A percentile compares a stretch with the other conserved stretches of the same genome.
Evolutionary conservation across 2,888 invertebrate species (phyloP).

Genomic region (Lithosia quadra): DNA sequence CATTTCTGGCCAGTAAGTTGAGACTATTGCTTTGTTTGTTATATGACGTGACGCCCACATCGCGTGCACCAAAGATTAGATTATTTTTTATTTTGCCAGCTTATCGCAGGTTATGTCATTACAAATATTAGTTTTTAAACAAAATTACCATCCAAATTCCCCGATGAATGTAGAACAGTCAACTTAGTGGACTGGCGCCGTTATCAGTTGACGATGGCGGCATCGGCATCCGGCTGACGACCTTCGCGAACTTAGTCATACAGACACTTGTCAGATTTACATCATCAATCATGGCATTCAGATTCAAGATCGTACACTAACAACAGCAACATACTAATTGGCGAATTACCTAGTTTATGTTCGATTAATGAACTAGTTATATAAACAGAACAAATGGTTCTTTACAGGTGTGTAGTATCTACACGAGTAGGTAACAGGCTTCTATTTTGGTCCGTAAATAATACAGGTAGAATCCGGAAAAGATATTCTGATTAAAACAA

Average conservation of each 20-base stretch:
- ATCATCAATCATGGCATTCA: conserved; percentile 63
- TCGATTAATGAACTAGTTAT: conserved; percentile 2
- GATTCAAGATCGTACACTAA: conserved; percentile 45
- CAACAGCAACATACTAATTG: conserved; percentile 46
- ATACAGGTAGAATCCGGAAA: too few species aligned
- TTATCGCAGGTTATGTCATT: conserved; percentile 31
- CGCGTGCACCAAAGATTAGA: conserved; percentile 42
- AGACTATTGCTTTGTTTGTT: conserved; percentile 25
- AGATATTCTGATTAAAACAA: not conserved
- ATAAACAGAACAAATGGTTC: not conserved
- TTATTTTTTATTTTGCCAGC: conserved; percentile 27
- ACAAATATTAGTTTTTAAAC: conserved; percentile 31
- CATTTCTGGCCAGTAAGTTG: conserved; percentile 29
- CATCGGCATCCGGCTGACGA: conserved; percentile 69
- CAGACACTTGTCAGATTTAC: conserved; percentile 63
- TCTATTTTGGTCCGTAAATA: too few species aligned
- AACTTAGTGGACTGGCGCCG: conserved; percentile 49
- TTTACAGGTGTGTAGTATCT: too few species aligned
- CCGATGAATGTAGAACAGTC: conserved; percentile 44
- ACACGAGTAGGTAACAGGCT: too few species aligned
- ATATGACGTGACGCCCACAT: conserved; percentile 39
- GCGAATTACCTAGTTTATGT: conserved; percentile 25
- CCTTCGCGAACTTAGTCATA: conserved; percentile 73
- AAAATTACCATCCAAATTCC: conserved; percentile 32
- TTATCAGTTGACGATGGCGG: conserved; percentile 71